A percentile compares a stretch with the other conserved stretches of the same genome.
Evolutionary conservation across 2,113 vertebrate species (phyloP).

Genomic region (Sander lucioperca): DNA sequence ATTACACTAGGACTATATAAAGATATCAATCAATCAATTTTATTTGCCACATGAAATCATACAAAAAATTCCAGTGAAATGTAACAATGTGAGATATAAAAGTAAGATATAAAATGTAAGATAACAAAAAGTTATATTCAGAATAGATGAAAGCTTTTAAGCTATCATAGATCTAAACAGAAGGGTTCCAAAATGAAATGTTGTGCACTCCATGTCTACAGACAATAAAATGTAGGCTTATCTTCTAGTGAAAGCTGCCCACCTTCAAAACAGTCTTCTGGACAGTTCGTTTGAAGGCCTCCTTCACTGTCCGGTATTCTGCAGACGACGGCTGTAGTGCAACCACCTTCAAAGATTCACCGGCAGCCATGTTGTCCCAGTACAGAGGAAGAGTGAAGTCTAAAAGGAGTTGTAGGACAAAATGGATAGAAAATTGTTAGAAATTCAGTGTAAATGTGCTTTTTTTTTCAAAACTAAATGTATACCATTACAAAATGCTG

Average conservation of each 20-base stretch:
- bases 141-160: not conserved
- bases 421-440: not conserved
- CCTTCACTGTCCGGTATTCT: constrained; percentile 67
- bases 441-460: not conserved
- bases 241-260: not conserved
- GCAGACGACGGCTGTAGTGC: constrained; percentile 23
- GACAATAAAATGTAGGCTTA: not conserved
- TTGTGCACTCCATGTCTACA: not conserved
- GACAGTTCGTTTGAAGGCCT: constrained; percentile 61
- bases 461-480: not conserved
- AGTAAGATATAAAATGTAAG: no score
- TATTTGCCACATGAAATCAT: no score
- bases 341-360: constrained; percentile 34
- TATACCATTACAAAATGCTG: no score
- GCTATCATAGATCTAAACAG: not conserved
- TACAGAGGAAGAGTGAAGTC: constrained; percentile 73
- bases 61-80: no score
- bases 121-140: no score
- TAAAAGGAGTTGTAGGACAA: constrained; percentile 22
- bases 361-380: constrained; percentile 71
- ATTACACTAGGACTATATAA: no score
- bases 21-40: no score
- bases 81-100: no score
- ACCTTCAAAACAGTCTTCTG: constrained; percentile 62
- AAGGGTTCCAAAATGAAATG: no score